These are phyloP conservation scores for Brachycybe producta DNA, from an alignment of 2,888 invertebrate genomes.

Conservation along the genomic window DNA sequence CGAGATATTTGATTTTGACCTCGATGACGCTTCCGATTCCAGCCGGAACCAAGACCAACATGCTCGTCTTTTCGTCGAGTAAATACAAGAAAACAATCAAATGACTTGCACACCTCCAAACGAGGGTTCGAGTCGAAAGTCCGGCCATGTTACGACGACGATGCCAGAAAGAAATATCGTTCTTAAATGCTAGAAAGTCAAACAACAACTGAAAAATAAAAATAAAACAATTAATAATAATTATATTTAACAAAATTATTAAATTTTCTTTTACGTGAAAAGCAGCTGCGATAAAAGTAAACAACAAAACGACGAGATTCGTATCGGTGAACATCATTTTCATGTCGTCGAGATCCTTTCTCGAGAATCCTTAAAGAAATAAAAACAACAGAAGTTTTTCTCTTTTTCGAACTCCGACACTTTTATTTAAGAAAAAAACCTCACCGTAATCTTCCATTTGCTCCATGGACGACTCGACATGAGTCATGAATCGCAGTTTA, in stretches of 20 bases:
- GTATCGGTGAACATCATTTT: constrained; percentile 94
- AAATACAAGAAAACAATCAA: constrained; percentile 81
- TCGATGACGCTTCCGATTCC: constrained; percentile 80
- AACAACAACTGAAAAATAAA: constrained; percentile 59
- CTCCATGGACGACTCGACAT: constrained; percentile 59
- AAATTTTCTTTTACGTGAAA: constrained; percentile 62
- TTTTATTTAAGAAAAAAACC: background rate
- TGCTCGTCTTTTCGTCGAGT: constrained; percentile 78
- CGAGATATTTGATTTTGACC: constrained; percentile 38
- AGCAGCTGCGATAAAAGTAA: constrained; percentile 79
- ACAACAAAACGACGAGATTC: constrained; percentile 75
- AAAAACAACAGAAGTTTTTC: background rate
- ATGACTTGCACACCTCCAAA: constrained; percentile 83
- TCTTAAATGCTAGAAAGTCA: constrained; percentile 95
- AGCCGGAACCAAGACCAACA: constrained; percentile 72
- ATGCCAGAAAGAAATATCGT: constrained; percentile 92
- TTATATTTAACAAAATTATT: background rate
- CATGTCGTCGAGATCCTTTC: constrained; percentile 90
- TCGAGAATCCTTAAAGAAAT: constrained; percentile 55
- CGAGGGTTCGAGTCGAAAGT: constrained; percentile 69
- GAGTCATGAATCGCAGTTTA: constrained; percentile 53
- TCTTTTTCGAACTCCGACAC: background rate
- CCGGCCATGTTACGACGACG: constrained; percentile 70
- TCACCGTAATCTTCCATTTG: no score
- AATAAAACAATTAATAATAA: background rate